Conservation (phyloP, 2,888 invertebrate genomes). For the Abrostola triplasia region DNA sequence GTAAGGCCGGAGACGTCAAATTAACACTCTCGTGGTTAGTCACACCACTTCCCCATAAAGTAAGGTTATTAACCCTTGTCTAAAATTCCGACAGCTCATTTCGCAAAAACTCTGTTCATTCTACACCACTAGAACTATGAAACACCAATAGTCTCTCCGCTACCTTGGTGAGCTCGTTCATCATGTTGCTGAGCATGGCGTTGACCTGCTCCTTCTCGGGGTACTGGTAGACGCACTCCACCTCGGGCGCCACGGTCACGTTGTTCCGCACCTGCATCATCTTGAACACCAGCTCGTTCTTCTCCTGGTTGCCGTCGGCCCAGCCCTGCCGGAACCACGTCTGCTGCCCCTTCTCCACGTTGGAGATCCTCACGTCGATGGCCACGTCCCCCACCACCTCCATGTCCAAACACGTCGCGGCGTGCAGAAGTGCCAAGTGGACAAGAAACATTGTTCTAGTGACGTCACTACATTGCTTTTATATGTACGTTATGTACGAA, state of each 20-base stretch:
- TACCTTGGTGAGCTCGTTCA: conserved; percentile 70
- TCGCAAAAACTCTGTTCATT: no score
- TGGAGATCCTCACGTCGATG: conserved; percentile 29
- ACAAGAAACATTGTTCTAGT: conserved; percentile 15
- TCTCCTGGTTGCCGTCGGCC: not conserved
- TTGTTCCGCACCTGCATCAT: conserved; percentile 10
- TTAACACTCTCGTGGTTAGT: no score
- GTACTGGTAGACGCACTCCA: conserved; percentile 65
- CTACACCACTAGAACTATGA: no score
- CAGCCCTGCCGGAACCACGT: conserved; percentile 7
- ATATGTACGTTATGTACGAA: no score
- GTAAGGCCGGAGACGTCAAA: no score
- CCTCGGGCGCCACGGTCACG: conserved; percentile 40
- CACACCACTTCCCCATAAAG: no score
- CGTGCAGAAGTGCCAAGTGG: conserved; percentile 8
- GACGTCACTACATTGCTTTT: conserved; percentile 6
- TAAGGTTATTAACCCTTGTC: no score
- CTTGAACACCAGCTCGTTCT: conserved; percentile 1
- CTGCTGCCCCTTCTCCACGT: not conserved
- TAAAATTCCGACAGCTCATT: no score
- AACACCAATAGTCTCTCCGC: not conserved
- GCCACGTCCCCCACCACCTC: conserved; percentile 30
- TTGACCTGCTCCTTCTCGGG: conserved; percentile 62
- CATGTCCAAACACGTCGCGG: conserved; percentile 9
- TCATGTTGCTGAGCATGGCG: conserved; percentile 68